Evolutionary conservation across 2,888 invertebrate genomes (phyloP).

Genomic region (Tachystola acroxantha): DNA sequence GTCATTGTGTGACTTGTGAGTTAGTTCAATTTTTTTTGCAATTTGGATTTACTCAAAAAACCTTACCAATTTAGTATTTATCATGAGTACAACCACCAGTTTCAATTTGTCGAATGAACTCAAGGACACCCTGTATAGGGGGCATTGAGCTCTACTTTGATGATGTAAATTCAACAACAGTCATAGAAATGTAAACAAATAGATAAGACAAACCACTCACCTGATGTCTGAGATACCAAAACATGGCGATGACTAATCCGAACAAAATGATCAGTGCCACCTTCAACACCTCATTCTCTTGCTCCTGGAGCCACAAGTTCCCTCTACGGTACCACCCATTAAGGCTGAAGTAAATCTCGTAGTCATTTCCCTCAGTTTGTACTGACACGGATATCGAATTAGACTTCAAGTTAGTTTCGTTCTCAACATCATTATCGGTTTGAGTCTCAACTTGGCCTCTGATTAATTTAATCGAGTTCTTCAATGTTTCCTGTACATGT

Average conservation of each 20-base stretch:
- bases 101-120: too few species aligned
- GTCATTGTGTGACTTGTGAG: too few species aligned
- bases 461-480: conserved; percentile 47
- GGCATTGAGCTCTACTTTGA: too few species aligned
- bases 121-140: too few species aligned
- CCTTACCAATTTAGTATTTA: too few species aligned
- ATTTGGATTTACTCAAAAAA: too few species aligned
- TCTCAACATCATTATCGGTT: conserved; percentile 54
- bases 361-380: conserved; percentile 78
- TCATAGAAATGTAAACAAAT: not conserved
- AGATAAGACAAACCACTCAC: conserved; percentile 47
- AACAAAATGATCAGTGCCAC: conserved; percentile 82
- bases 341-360: conserved; percentile 55
- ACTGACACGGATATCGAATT: conserved; percentile 70
- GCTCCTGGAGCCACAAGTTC: conserved; percentile 83
- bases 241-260: conserved; percentile 83
- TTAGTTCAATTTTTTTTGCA: too few species aligned
- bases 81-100: too few species aligned
- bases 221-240: conserved; percentile 86
- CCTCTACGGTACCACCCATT: conserved; percentile 60
- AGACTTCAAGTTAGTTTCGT: conserved; percentile 62
- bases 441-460: conserved; percentile 55
- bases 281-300: conserved; percentile 87
- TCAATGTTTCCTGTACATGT: conserved; percentile 33
- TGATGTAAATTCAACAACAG: too few species aligned